Base-by-base conservation (phyloP, 1,140 invertebrate genomes). In the Solen grandis region DNA sequence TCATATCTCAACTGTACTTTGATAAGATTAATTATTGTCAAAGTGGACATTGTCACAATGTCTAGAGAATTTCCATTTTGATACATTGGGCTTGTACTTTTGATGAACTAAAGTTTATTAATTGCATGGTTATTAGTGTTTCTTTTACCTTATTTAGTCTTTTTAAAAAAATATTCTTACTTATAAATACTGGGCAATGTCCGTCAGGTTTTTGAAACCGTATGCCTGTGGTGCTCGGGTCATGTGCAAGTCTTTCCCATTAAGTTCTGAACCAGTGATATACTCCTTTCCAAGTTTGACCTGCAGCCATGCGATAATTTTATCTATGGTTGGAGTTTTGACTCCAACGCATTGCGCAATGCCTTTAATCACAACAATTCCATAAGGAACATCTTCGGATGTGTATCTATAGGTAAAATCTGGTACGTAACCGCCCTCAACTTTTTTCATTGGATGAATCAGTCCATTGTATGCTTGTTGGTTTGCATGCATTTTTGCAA, bases 321-420 rank as follows among this genome's bases (percentile, higher is more conserved):
- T 63, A 68, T 89, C 88, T 35, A 86, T 84, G 13, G 69, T 62
- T 16, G 88, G 88, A 27, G 87, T 88, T 5, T 66, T 22, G 5
- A 88, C 85, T 14, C 74, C 81, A 0, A 72, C 85, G 8, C 88
- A 69, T 60, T 84, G 59, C 0, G 84, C 88, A 41, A 89, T 85
- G 14, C 88, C 88, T 68, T 86, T 86, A 33, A 87, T 73, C 3
- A 89, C 86, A 2, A 87, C 87, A 13, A 89, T 59, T 27, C 88
- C 88, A 57, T 84, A 86, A 2, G 88, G 88, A 8, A 90, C 31
- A 62, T 90, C 88, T 62, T 90, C 88, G 0, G 83, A 52, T 5
- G 79, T 76, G 57, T 89, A 88, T 14, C 88, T 69, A 57, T 86
- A 86, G 41, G 25, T 83, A 68, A 87, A 90, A 54, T 90, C 84